A percentile compares a stretch with the other conserved stretches of the same genome.
Conservation (phyloP, 1,140 invertebrate species). For the Octopus bimaculoides region DNA sequence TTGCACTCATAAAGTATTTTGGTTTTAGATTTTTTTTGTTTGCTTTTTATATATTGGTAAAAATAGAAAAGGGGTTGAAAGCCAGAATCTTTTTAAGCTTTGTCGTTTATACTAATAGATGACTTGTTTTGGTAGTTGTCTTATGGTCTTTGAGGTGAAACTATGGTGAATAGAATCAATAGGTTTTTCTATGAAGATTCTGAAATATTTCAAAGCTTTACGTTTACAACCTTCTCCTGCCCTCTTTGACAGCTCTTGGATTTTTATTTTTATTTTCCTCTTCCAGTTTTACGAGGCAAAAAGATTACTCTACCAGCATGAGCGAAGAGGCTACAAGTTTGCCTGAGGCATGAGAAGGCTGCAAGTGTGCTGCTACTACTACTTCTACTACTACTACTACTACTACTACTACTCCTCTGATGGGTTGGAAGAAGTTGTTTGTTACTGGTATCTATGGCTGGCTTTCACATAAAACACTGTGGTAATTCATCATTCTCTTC, state of each 20-base stretch:
- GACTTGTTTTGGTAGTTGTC: too few species aligned
- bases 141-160: too few species aligned
- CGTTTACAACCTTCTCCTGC: too few species aligned
- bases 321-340: neutral
- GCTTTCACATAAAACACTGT: neutral
- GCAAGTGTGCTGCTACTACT: constrained; percentile 1
- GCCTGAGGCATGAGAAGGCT: constrained; percentile 9
- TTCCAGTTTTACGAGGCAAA: constrained; percentile 11
- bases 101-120: too few species aligned
- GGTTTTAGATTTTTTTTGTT: too few species aligned
- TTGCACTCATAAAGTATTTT: too few species aligned
- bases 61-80: too few species aligned
- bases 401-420: neutral
- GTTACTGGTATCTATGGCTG: neutral
- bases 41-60: too few species aligned
- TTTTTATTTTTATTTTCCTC: constrained; percentile 4
- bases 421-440: constrained; percentile 1
- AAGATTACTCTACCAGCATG: constrained; percentile 9
- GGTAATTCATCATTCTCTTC: neutral
- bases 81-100: too few species aligned
- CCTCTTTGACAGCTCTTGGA: neutral
- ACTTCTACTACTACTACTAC: neutral
- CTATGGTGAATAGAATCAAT: too few species aligned
- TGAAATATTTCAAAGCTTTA: too few species aligned
- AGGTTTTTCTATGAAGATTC: too few species aligned